These are phyloP conservation scores for Diarsia rubi DNA, from an alignment of 2,888 invertebrate species.

Conservation along the genomic window DNA sequence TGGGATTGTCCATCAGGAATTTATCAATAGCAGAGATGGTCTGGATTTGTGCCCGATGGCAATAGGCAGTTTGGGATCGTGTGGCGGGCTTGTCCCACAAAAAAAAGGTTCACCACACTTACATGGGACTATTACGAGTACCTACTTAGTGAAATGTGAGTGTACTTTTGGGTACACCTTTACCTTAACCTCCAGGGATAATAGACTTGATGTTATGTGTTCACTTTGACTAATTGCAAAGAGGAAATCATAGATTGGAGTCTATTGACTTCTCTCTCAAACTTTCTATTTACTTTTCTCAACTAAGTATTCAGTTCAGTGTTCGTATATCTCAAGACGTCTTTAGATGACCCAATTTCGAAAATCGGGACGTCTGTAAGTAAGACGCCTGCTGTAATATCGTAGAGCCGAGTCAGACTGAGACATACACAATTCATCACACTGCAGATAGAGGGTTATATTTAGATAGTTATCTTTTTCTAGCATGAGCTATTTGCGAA, in stretches of 20 bases:
- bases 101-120: too few relatives aligned
- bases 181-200: too few relatives aligned
- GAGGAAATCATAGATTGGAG: neutral
- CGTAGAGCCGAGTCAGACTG: neutral
- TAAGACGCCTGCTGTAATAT: constrained; percentile 24
- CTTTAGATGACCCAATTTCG: constrained; percentile 16
- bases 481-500: neutral
- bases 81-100: too few relatives aligned
- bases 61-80: too few relatives aligned
- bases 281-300: neutral
- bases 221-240: too few relatives aligned
- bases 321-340: neutral
- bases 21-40: too few relatives aligned
- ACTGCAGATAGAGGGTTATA: neutral
- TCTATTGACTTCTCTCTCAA: neutral
- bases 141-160: too few relatives aligned
- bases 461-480: constrained; percentile 2
- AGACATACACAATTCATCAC: constrained; percentile 38
- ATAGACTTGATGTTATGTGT: too few relatives aligned
- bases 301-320: neutral
- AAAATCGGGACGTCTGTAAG: constrained; percentile 18
- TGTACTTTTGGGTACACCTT: too few relatives aligned
- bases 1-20: too few relatives aligned
- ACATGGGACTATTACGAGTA: too few relatives aligned
- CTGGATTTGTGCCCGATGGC: too few relatives aligned